Evolutionary conservation across 2,113 vertebrate genomes (phyloP), one percentile per base, ranked within the genome.

Genomic region (Pachyramphus minor): DNA sequence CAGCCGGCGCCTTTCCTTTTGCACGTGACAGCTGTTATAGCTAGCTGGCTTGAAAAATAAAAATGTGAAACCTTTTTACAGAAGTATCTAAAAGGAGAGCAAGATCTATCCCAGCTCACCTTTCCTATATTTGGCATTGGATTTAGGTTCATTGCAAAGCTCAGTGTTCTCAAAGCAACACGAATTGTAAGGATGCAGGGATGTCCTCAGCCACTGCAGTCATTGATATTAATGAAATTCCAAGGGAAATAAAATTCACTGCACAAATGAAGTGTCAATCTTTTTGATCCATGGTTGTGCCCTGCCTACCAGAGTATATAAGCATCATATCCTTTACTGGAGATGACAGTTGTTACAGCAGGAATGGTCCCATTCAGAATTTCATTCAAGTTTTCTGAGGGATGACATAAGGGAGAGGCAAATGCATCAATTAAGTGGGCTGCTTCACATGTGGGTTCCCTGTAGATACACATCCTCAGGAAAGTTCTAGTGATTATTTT

Each of bases 171-270:
- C 52, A 91, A 79, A 77, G 27, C 31, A 91, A 5, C 2, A 1
- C 0, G 0, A 19, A 30, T 30, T 47, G 9, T 58, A 33, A 41
- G 23, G 37, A 12, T 12, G 21, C 9, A 27, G 27, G 25, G 33
- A 11, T 44, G 24, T 44, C 58, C 39, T 11, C 9, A 45, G 14
- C 39, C 21, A n/a, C 42, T 0, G 0, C 22, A n/a, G 28, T 49
- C 16, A 2, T 33, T 0, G 1, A 9, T 39, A 47, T 33, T 33
- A 72, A 50, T 63, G 33, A 66, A 50, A 21, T 66, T 49, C 50
- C 35, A 44, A 44, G 33, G 39, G 25, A 84, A 24, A 5, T 68
- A 3, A 31, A 53, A 60, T 60, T 86, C 44, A 28, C 49, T 71
- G 45, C 24, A 22, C 9, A 63, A 88, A 42, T 12, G 31, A 30